phyloP scores from a whole-genome alignment of 2,113 vertebrate genomes.

The Quiscalus mexicanus region DNA sequence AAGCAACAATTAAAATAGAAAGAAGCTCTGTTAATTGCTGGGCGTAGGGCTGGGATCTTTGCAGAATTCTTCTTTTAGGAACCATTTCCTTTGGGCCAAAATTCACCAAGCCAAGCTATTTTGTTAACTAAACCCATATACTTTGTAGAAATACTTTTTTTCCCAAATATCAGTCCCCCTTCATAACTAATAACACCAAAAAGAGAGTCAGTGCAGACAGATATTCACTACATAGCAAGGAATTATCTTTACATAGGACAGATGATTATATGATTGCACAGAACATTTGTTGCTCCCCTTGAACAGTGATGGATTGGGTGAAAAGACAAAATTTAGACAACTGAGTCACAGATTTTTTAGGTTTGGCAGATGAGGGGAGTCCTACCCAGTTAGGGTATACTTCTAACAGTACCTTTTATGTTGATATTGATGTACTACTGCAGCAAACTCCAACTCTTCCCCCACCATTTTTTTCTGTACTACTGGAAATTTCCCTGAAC shows the following conservation, averaged over 20 bases:
- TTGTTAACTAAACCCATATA: background rate
- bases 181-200: background rate
- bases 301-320: rapidly evolving
- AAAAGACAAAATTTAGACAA: background rate
- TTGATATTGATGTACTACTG: rapidly evolving
- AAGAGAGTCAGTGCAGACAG: background rate
- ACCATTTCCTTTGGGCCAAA: background rate
- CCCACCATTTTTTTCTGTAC: rapidly evolving
- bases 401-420: rapidly evolving
- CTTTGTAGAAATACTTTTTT: background rate
- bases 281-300: background rate
- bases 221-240: background rate
- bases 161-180: background rate
- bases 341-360: background rate
- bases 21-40: background rate
- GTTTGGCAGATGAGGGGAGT: background rate
- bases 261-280: background rate
- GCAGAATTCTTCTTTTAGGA: background rate
- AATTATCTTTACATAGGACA: background rate
- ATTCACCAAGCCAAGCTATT: background rate
- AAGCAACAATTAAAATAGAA: background rate
- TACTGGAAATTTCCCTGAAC: background rate
- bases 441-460: background rate
- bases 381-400: rapidly evolving
- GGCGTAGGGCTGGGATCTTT: background rate